These are phyloP conservation scores for Toxotes jaculatrix DNA, from an alignment of 2,113 vertebrate species.

Conservation along the genomic window DNA sequence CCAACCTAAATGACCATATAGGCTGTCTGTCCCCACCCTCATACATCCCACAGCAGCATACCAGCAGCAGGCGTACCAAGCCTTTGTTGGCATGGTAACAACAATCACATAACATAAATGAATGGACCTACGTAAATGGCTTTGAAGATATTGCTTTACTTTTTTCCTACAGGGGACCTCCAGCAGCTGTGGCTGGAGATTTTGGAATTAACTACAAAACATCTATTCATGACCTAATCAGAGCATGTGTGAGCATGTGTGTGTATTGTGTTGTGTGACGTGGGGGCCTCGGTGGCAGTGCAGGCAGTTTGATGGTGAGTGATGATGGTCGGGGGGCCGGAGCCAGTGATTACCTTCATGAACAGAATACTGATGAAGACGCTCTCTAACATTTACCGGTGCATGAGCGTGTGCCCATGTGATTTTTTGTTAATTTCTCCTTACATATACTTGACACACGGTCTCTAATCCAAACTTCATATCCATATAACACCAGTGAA, in stretches of 20 bases:
- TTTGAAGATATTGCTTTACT: background rate
- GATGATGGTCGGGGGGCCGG: constrained; percentile 54
- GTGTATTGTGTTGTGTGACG: constrained; percentile 19
- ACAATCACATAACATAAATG: background rate
- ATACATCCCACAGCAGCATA: too few species aligned
- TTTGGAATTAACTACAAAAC: constrained; percentile 20
- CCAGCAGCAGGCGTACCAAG: background rate
- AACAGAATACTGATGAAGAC: constrained; percentile 72
- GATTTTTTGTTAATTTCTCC: constrained; percentile 2
- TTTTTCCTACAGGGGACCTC: background rate
- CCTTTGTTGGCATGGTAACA: background rate
- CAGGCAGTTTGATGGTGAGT: constrained; percentile 49
- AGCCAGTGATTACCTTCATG: constrained; percentile 63
- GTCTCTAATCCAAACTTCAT: constrained; percentile 24
- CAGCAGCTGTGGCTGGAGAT: constrained; percentile 1
- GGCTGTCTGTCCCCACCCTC: too few species aligned
- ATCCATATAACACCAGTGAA: constrained; percentile 33
- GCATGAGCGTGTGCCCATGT: background rate
- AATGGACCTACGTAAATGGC: background rate
- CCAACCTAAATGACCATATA: too few species aligned
- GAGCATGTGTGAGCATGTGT: constrained; percentile 15
- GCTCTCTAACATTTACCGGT: constrained; percentile 2
- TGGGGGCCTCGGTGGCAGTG: constrained; percentile 20
- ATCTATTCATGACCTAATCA: constrained; percentile 39
- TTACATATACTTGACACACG: background rate